Evolutionary conservation across 2,888 invertebrate species (phyloP), one percentile per base, ranked within the genome.

Genomic region (Ametastegia equiseti): DNA sequence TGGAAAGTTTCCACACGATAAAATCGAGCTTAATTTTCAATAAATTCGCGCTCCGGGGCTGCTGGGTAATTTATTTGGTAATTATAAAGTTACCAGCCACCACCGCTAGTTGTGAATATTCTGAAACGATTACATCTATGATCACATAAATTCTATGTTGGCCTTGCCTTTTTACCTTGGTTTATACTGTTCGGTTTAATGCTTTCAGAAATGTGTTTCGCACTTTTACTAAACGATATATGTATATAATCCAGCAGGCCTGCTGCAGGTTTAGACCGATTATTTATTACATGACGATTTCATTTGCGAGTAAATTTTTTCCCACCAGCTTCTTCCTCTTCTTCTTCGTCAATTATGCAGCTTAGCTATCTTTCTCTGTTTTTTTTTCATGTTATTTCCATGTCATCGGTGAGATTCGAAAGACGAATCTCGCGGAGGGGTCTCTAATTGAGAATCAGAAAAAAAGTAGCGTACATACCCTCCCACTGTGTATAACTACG

Each of bases 21-120:
- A 90, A 90, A 88, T 89, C 89, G 86, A 87, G 87, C 87, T 89
- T 89, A 89, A 89, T 89, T 89, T 89, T 89, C 89, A 89, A 89
- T 89, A 89, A 89, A 89, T 89, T 87, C 86, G 84, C 84, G 84
- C 84, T 84, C 84, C 84, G 67, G 27, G 79, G 83, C 82, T 83
- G 83, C 86, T 84, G 86, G 86, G 87, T 89, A 89, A 89, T 89
- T 89, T 89, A 89, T 86, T 89, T 85, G 88, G 88, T 88, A 89
- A 89, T 89, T 89, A 89, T 89, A 89, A 89, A 89, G 89, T 89
- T 89, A 86, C 86, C 86, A 84, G 84, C 82, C 82, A 84, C 83
- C 82, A 83, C 86, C 85, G 84, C 86, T 88, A 89, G 89, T 89
- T 89, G 88, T 89, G 88, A 89, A 89, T 89, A 89, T 89, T 88